These are phyloP conservation scores for Melanaphis sacchari DNA, from an alignment of 1,140 invertebrate species.

Conservation along the genomic window DNA sequence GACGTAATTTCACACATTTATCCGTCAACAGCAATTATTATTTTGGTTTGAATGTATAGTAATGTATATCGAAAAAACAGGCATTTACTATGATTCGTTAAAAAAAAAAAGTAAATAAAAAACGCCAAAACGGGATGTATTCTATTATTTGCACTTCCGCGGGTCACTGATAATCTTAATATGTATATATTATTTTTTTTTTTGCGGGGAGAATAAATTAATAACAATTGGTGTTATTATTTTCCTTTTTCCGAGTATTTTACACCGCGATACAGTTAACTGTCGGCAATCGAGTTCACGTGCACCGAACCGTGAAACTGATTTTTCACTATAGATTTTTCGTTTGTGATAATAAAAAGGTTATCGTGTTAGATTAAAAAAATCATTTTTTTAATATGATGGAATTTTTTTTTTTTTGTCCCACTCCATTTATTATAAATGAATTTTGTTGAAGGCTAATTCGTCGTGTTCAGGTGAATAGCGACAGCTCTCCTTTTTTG, in stretches of 20 bases:
- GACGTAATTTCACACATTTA: neutral
- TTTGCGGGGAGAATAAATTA: neutral
- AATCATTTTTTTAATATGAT: neutral
- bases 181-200: too few species aligned
- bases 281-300: neutral
- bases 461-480: neutral
- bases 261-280: neutral
- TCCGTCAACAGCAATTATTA: neutral
- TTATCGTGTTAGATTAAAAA: neutral
- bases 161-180: too few species aligned
- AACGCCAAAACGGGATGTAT: neutral
- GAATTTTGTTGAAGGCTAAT: neutral
- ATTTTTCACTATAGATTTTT: neutral
- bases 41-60: neutral
- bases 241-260: neutral
- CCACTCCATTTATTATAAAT: neutral
- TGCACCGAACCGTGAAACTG: neutral
- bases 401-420: neutral
- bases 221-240: neutral
- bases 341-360: neutral
- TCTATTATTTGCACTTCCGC: too few species aligned
- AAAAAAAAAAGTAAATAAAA: too few species aligned
- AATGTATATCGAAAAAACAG: neutral
- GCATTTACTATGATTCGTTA: neutral
- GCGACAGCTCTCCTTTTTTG: neutral